Base-by-base conservation (phyloP, 1,140 invertebrate species). In the Scaptomyza pallida region DNA sequence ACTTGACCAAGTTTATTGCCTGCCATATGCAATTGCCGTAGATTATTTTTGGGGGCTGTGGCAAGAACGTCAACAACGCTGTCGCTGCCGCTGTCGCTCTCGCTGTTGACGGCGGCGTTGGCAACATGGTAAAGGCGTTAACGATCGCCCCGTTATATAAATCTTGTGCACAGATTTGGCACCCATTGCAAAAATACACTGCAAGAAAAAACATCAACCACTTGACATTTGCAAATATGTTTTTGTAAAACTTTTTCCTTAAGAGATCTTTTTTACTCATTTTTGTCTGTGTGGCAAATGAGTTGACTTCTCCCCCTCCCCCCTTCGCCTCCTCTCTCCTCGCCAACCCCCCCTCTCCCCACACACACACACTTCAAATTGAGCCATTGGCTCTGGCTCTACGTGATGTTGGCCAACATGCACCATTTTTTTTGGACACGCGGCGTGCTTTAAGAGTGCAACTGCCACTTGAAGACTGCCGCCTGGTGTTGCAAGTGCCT, bases 1-100 rank as follows among this genome's bases (percentile, higher is more conserved):
- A 88, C 81, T 86, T 86, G 81, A 86, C 70, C 82, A 86, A 86
- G 81, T 81, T 86, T 82, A 78, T 82, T 81, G 81, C 77, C 82
- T 81, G 76, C 81, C 80, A 86, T 81, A 86, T 85, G 80, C 77
- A 85, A 86, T 86, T 81, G 77, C 77, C 77, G 41, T 86, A 86
- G 80, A 86, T 85, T 85, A 85, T 75, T 83, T 79, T 76, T 51
- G 56, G 74, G 56, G 56, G 74, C 44, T 52, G 13, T 69, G 69
- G 47, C 55, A 37, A 61, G 5, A 26, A 5, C 16, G 44, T 15
- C 5, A 16, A 41, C n/a, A 19, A 26, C 23, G 23, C n/a, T n/a
- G n/a, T n/a, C n/a, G n/a, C n/a, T n/a, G n/a, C n/a, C n/a, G n/a
- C n/a, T n/a, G n/a, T n/a, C n/a, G n/a, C n/a, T n/a, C n/a, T 26